Conservation (phyloP, 2,113 vertebrate genomes). For the Aegotheles bennettii region DNA sequence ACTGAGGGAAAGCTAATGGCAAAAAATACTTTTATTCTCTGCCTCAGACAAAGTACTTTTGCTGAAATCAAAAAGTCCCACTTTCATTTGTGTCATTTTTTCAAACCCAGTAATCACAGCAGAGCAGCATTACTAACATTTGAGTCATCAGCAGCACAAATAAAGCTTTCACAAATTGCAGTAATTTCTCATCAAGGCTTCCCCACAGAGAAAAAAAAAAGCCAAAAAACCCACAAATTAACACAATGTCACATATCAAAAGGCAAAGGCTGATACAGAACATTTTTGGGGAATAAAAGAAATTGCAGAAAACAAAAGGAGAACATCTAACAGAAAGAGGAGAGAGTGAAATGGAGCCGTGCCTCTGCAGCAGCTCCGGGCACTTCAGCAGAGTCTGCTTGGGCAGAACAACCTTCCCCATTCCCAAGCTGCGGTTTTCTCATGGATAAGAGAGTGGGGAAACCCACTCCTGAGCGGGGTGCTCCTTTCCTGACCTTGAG, state of each 20-base stretch:
- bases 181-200: slow-evolving; percentile 51
- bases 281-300: background rate
- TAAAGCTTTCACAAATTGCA: slow-evolving; percentile 41
- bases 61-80: slow-evolving; percentile 18
- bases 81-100: slow-evolving; percentile 39
- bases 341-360: rapidly evolving
- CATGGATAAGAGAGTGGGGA: rapidly evolving
- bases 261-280: background rate
- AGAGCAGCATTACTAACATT: slow-evolving; percentile 40
- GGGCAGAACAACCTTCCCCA: background rate
- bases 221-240: background rate
- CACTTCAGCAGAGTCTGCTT: background rate
- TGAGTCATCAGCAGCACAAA: slow-evolving; percentile 60
- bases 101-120: slow-evolving; percentile 6
- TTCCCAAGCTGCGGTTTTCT: background rate
- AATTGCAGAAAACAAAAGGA: background rate
- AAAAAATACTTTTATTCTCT: background rate
- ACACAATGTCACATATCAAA: background rate
- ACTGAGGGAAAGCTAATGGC: background rate
- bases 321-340: background rate
- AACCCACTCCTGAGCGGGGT: no score
- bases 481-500: no score
- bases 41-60: background rate
- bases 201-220: slow-evolving; percentile 1
- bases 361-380: background rate